Percentiles rank a stretch among this genome's conserved stretches.
These are phyloP conservation scores for Acanthurus leucopareius DNA, from an alignment of 2,797 vertebrate genomes.

Conservation along the genomic window DNA sequence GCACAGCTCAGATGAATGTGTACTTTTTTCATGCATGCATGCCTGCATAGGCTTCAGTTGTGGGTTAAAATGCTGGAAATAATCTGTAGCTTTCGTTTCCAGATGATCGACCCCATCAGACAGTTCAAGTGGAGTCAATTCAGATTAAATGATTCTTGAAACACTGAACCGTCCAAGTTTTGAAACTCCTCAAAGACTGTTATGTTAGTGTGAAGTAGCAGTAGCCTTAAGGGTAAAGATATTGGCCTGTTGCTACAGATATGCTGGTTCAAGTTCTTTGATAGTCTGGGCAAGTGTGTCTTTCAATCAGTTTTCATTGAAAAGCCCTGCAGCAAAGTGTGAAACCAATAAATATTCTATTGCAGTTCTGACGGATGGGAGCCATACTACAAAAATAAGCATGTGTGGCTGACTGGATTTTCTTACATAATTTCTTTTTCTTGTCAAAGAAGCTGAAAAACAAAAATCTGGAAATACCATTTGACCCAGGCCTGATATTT, in stretches of 20 bases:
- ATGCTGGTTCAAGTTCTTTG: not conserved
- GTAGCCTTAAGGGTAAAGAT: not conserved
- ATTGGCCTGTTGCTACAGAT: not conserved
- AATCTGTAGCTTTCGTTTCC: not conserved
- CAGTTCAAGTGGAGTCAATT: not conserved
- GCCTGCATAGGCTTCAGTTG: not conserved
- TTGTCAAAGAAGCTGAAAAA: not conserved
- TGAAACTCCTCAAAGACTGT: not conserved
- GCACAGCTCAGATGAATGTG: not conserved
- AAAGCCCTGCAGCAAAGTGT: not conserved
- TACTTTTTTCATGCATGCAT: not conserved
- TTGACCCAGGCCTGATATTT: not conserved
- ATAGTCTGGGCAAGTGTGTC: slow-evolving; percentile 9
- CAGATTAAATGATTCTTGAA: not conserved
- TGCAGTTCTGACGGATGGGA: not conserved
- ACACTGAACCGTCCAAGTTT: not conserved
- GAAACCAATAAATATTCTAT: not conserved
- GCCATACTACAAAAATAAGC: not conserved
- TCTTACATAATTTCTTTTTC: not conserved
- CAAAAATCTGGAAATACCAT: not conserved
- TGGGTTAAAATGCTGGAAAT: not conserved
- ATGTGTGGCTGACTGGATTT: not conserved
- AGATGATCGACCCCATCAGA: not conserved
- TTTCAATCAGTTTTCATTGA: not conserved
- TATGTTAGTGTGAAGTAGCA: not conserved